A percentile compares a stretch with the other conserved stretches of the same genome.
Conservation (phyloP, 2,888 invertebrate species). For the Stenurella melanura region DNA sequence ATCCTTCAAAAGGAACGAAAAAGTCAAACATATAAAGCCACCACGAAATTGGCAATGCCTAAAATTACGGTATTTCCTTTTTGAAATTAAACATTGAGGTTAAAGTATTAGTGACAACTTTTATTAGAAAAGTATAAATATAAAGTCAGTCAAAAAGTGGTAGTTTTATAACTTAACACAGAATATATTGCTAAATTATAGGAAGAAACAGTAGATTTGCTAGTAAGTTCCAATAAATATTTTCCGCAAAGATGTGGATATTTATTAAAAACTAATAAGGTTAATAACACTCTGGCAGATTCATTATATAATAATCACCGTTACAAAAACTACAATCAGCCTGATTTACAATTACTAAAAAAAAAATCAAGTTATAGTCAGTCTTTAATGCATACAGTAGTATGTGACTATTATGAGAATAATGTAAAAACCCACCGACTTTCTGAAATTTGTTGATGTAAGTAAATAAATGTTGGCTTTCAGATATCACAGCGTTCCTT, state of each 20-base stretch:
- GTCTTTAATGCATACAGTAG: background rate
- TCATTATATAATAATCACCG: background rate
- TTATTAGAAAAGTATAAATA: slow-evolving; percentile 41
- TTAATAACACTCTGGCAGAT: slow-evolving; percentile 13
- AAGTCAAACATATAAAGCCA: too few species aligned
- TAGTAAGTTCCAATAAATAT: slow-evolving; percentile 20
- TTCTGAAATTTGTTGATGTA: too few species aligned
- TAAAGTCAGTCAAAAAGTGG: slow-evolving; percentile 36
- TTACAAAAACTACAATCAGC: background rate
- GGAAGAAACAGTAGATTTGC: slow-evolving; percentile 30
- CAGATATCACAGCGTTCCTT: too few species aligned
- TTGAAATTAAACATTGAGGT: background rate
- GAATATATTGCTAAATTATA: slow-evolving; percentile 33
- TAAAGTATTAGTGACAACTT: slow-evolving; percentile 28
- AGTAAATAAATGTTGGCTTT: too few species aligned
- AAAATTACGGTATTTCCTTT: background rate
- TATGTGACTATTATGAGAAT: background rate
- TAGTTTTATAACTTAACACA: slow-evolving; percentile 34
- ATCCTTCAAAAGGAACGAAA: too few species aligned
- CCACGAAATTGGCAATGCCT: too few species aligned
- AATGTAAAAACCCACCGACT: background rate
- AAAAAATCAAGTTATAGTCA: background rate
- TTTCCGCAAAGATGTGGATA: background rate
- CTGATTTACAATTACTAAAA: background rate
- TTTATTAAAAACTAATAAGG: slow-evolving; percentile 9